Evolutionary conservation across 2,113 vertebrate species (phyloP).

Genomic region (Halichoeres trimaculatus): DNA sequence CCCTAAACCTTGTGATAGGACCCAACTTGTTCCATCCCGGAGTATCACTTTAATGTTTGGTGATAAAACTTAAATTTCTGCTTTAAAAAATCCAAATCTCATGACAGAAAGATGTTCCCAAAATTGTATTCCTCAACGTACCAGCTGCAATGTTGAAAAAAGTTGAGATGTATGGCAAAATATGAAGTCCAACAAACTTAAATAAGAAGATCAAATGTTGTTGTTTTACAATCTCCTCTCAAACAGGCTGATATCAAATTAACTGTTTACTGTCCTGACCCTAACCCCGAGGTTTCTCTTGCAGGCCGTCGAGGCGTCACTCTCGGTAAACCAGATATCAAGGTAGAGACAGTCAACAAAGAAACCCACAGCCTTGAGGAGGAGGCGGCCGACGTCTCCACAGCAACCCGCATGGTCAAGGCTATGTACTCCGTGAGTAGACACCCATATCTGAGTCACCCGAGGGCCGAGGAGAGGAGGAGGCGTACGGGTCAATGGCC

Average conservation of each 20-base stretch:
- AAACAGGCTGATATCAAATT: not conserved
- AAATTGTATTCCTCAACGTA: no score
- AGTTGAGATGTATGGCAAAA: no score
- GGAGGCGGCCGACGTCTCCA: conserved; percentile 90
- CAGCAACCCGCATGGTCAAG: conserved; percentile 94
- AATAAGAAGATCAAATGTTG: not conserved
- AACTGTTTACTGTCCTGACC: not conserved
- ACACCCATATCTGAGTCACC: conserved; percentile 75
- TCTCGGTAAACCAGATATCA: conserved; percentile 94
- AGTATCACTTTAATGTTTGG: no score
- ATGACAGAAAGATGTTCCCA: no score
- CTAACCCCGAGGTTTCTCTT: conserved; percentile 28
- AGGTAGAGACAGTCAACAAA: conserved; percentile 96
- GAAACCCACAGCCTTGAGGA: conserved; percentile 93
- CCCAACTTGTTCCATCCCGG: no score
- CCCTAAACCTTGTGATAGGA: no score
- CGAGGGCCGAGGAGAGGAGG: conserved; percentile 52
- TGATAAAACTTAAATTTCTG: no score
- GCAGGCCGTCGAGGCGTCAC: conserved; percentile 93
- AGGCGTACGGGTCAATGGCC: conserved; percentile 60
- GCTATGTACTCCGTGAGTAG: conserved; percentile 93
- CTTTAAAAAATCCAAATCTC: no score
- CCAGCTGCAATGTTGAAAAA: no score
- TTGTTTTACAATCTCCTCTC: not conserved
- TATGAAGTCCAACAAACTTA: no score